These are phyloP conservation scores for Acropternis orthonyx DNA, from an alignment of 2,797 vertebrate genomes.

Conservation along the genomic window DNA sequence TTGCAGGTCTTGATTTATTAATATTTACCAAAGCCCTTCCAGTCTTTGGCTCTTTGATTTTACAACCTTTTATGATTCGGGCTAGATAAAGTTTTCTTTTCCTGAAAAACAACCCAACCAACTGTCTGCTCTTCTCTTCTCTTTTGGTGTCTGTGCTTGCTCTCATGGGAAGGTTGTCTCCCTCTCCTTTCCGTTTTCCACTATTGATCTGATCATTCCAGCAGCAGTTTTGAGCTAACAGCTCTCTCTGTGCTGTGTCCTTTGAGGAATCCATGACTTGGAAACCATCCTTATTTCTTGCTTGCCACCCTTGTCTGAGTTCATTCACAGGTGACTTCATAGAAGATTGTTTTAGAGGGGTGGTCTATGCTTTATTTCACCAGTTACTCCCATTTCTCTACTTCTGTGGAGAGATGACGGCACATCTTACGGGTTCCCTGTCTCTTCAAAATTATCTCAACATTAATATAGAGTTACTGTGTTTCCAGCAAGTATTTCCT, in stretches of 20 bases:
- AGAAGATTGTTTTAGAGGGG: not conserved
- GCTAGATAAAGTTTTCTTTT: not conserved
- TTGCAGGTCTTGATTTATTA: not conserved
- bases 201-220: not conserved
- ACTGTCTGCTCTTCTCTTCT: not conserved
- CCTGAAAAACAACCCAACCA: not conserved
- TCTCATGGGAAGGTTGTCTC: not conserved
- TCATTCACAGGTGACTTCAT: not conserved
- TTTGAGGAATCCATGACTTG: not conserved
- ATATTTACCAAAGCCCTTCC: not conserved
- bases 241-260: not conserved
- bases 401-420: not conserved
- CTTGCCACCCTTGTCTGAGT: not conserved
- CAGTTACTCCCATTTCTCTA: not conserved
- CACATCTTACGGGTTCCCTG: fast-evolving
- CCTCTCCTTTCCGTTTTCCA: not conserved
- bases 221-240: not conserved
- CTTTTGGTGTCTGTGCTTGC: not conserved
- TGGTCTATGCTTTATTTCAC: not conserved
- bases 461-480: not conserved
- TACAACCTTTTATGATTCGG: not conserved
- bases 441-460: not conserved
- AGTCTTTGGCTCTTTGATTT: conserved; percentile 17
- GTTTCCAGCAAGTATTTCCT: not conserved
- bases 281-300: not conserved